Percentiles rank a stretch among this genome's conserved stretches.
These are phyloP conservation scores for Clarias pachynema DNA, from an alignment of 2,797 vertebrate genomes.

Conservation along the genomic window DNA sequence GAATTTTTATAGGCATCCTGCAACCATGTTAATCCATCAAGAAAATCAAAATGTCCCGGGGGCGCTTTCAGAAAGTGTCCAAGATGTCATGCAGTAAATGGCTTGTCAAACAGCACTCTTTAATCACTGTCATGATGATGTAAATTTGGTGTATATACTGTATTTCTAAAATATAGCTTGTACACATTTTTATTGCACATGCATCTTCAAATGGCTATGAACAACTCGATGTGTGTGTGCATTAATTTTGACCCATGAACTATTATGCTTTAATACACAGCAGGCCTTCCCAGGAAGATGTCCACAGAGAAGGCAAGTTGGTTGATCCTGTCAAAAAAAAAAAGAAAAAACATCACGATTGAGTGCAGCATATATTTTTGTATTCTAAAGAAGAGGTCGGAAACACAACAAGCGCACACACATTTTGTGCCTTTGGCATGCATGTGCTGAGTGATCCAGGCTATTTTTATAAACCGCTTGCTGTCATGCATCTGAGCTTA, in stretches of 20 bases:
- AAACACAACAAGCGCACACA: background rate
- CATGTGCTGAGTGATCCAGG: conserved; percentile 11
- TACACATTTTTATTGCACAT: background rate
- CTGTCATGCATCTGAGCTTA: conserved; percentile 47
- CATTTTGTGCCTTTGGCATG: conserved; percentile 7
- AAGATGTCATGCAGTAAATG: background rate
- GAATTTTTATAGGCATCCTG: background rate
- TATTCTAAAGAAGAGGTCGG: background rate
- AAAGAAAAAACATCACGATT: background rate
- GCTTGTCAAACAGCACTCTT: background rate
- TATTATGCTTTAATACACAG: background rate
- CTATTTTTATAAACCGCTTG: conserved; percentile 26
- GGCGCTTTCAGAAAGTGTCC: background rate
- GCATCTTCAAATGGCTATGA: background rate
- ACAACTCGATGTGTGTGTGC: background rate
- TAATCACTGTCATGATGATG: background rate
- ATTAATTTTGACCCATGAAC: background rate
- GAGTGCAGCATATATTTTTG: background rate
- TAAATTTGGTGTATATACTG: background rate
- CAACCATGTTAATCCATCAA: conserved; percentile 10
- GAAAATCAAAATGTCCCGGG: conserved; percentile 4
- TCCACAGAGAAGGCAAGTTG: background rate
- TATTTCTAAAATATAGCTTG: background rate
- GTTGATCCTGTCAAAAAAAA: background rate
- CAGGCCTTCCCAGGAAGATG: background rate